Conservation (phyloP, 2,888 invertebrate genomes). For the Athalia rosae region DNA sequence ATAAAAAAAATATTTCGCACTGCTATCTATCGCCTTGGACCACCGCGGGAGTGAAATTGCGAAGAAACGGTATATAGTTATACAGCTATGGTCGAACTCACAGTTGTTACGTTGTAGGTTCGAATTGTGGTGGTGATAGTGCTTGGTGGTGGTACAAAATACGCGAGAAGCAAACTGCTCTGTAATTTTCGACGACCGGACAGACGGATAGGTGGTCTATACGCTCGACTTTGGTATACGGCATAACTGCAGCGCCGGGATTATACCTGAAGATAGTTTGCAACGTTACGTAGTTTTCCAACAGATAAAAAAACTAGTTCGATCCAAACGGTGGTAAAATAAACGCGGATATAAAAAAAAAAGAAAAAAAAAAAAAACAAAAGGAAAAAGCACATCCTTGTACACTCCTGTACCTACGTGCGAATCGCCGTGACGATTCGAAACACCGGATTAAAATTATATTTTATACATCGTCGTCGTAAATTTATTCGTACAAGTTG, state of each 20-base stretch:
- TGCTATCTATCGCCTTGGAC: conserved; percentile 9
- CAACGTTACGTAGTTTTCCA: neutral
- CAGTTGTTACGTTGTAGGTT: neutral
- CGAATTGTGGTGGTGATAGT: too few species aligned
- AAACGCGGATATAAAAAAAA: too few species aligned
- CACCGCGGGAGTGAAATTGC: conserved; percentile 25
- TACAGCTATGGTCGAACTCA: neutral
- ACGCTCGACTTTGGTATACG: too few species aligned
- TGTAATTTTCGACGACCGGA: conserved; percentile 41
- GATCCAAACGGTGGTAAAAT: too few species aligned
- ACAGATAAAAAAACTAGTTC: neutral
- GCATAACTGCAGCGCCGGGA: too few species aligned
- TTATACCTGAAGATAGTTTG: conserved; percentile 16
- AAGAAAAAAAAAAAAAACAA: too few species aligned
- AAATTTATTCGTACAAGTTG: too few species aligned
- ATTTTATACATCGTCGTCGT: too few species aligned
- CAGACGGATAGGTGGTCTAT: conserved; percentile 15
- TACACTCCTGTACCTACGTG: too few species aligned
- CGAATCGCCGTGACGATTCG: too few species aligned
- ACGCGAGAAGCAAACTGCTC: conserved; percentile 30
- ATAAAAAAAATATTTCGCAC: neutral
- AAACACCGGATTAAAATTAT: too few species aligned
- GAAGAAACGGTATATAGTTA: conserved; percentile 13
- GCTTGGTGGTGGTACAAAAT: neutral
- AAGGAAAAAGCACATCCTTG: too few species aligned